Base-by-base conservation (phyloP, 2,888 invertebrate species). In the Melanotus villosus region DNA sequence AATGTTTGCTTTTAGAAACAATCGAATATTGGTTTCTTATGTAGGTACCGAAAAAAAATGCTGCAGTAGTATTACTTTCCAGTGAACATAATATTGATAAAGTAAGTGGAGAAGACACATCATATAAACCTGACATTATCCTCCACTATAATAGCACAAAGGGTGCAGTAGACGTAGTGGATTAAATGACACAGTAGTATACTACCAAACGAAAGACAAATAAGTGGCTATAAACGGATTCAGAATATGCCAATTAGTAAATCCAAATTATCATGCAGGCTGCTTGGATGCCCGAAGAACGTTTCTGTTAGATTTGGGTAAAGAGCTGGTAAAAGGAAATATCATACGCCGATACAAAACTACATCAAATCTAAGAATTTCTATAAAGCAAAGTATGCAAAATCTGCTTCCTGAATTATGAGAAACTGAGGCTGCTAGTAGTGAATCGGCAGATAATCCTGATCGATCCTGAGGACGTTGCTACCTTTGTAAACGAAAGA, bases 61-160 rank as follows among this genome's bases (percentile, higher is more conserved):
- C n/a, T 7, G 26, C 54, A 30, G 6, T 54, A 6, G 34, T 54
- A 1, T n/a, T 54, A 4, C 14, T 16, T 18, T 54, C 32, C 3
- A 54, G 67, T 18, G 70, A 72, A 59, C 70, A 74, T 50, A 21
- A 50, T 5, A 63, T 65, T 26, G 68, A 70, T 41, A 64, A 68
- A 63, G 63, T 67, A 14, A 45, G 56, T 65, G 73, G 64, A 45
- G 71, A 68, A 43, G 34, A 71, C 19, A 45, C 32, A 45, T 30
- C 64, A 19, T 68, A 70, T 62, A 77, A 76, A 58, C 72, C 73
- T 18, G 65, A 74, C 19, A 73, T 72, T 19, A 75, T 75, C 14
- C 43, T 71, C 64, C 66, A 73, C 23, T 75, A 75, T 57, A 77
- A 75, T 57, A 64, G 64, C 63, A 75, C 74, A 41, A 75, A 76